Evolutionary conservation across 2,888 invertebrate species (phyloP).

Genomic region (Esperia sulphurella): DNA sequence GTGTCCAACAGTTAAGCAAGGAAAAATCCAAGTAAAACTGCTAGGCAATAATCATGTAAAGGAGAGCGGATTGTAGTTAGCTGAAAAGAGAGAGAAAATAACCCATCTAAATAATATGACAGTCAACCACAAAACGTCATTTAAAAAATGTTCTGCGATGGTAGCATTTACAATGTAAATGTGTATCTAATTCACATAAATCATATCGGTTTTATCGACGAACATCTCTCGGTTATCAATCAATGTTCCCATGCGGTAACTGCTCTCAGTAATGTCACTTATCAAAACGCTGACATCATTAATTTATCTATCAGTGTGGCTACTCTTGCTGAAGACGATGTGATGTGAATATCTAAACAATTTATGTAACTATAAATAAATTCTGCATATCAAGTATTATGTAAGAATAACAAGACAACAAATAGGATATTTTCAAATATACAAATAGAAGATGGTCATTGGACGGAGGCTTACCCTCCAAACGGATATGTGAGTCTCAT

Average conservation of each 20-base stretch:
- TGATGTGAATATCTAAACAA: conserved; percentile 14
- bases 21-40: neutral
- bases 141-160: conserved; percentile 6
- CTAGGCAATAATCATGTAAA: neutral
- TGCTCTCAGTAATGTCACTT: conserved; percentile 47
- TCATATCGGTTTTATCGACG: conserved; percentile 37
- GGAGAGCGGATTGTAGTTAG: neutral
- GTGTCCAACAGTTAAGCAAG: neutral
- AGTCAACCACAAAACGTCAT: neutral
- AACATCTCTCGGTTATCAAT: conserved; percentile 42
- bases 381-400: too few relatives aligned
- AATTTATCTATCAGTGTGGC: conserved; percentile 35
- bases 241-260: conserved; percentile 31
- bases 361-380: conserved; percentile 5
- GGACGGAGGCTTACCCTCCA: too few relatives aligned
- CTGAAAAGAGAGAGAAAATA: too few relatives aligned
- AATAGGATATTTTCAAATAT: too few relatives aligned
- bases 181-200: conserved; percentile 28
- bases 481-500: too few relatives aligned
- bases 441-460: too few relatives aligned
- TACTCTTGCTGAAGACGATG: conserved; percentile 18
- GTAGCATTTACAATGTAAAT: conserved; percentile 5
- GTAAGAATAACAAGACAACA: too few relatives aligned
- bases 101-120: too few relatives aligned
- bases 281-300: conserved; percentile 48